Percentiles rank a stretch among this genome's conserved stretches.
Conservation (phyloP, 2,888 invertebrate species). For the Drosophila flavopinicola region DNA sequence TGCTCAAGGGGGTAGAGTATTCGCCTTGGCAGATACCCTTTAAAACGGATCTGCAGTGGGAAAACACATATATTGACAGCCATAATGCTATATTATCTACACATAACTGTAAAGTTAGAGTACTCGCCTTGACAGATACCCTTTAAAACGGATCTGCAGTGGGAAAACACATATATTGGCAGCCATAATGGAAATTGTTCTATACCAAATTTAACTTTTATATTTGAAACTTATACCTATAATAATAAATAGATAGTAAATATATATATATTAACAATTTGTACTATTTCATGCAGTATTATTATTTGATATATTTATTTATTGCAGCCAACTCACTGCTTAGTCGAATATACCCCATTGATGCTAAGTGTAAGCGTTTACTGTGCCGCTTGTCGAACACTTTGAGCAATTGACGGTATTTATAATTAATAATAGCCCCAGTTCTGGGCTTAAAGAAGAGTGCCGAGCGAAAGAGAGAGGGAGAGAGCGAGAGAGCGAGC, state of each 20-base stretch:
- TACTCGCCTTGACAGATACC: conserved; percentile 18
- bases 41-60: neutral
- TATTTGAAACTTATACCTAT: no score
- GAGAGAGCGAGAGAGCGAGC: neutral
- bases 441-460: neutral
- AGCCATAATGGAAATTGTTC: no score
- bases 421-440: conserved; percentile 76
- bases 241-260: no score
- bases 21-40: conserved; percentile 20
- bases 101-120: no score
- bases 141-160: neutral
- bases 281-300: no score
- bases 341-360: conserved; percentile 10
- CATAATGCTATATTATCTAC: no score
- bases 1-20: neutral
- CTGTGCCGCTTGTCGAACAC: conserved; percentile 53
- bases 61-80: no score
- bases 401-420: conserved; percentile 73
- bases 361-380: conserved; percentile 8
- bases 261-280: no score
- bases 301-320: no score
- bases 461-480: neutral
- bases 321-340: no score
- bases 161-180: no score
- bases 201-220: no score